Conservation (phyloP, 2,113 vertebrate species). For the Mastomys coucha region DNA sequence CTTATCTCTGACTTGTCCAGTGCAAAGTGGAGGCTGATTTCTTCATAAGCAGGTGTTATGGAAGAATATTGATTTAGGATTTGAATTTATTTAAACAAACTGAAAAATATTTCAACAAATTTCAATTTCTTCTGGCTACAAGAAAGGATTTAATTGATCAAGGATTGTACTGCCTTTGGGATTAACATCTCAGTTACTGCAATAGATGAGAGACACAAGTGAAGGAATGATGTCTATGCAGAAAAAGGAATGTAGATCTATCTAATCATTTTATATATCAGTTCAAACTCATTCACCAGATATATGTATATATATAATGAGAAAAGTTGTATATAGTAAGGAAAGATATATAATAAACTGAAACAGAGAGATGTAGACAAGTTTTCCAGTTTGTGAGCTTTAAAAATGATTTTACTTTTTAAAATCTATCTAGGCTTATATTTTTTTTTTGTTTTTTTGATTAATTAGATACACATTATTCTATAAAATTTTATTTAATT, state of each 20-base stretch:
- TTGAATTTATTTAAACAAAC: not conserved
- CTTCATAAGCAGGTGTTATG: not conserved
- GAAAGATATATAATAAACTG: too few species aligned
- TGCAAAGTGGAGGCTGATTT: not conserved
- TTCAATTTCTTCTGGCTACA: not conserved
- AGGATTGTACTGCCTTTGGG: not conserved
- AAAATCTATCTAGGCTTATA: too few species aligned
- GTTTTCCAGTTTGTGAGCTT: not conserved
- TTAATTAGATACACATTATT: not conserved
- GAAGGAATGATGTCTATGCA: not conserved
- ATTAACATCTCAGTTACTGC: not conserved
- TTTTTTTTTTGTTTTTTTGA: not conserved
- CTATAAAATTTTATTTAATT: not conserved
- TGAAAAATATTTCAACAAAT: not conserved
- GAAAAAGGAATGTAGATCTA: not conserved
- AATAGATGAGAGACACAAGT: not conserved
- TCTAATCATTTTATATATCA: not conserved
- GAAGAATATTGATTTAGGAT: not conserved
- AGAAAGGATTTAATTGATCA: not conserved
- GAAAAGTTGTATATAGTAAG: too few species aligned
- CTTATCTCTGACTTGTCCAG: accelerated
- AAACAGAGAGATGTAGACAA: not conserved
- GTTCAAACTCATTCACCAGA: not conserved
- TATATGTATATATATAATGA: not conserved
- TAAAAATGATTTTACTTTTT: not conserved